Evolutionary conservation across 2,113 vertebrate species (phyloP), one percentile per base, ranked within the genome.

Genomic region (Etheostoma cragini): DNA sequence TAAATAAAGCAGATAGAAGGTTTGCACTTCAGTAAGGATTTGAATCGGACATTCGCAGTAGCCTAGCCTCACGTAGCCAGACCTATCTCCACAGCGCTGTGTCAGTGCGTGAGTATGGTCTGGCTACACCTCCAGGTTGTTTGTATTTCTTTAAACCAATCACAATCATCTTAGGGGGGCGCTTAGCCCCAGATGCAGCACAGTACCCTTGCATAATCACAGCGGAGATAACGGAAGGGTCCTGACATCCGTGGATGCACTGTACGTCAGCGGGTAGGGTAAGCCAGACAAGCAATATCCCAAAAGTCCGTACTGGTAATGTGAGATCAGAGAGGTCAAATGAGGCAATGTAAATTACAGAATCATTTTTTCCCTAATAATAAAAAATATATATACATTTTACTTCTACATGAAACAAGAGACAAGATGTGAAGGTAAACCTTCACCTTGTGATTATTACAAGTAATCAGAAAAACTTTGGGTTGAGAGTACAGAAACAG

Each of bases 1-100:
- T 81, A 61, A 75, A 71, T 63, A 75, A 38, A 81, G 72, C 46
- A 80, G 33, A 63, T 8, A 46, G n/a, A 47, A 47, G 24, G 30
- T 42, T 78, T 46, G 35, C 57, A 35, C 67, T 22, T 80, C 47
- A 72, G 30, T 56, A 24, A 65, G 47, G 72, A 47, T 52, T 56
- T 60, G 3, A 75, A 56, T 60, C 15, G 49, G 53, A 7, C 16
- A n/a, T 35, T 35, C 46, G 50, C 1, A 38, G 33, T 50, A 45
- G 60, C 14, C 21, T 12, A 42, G 38, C 38, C 38, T 42, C 38
- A 2, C 10, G 1, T 42, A 11, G 10, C 38, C 38, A 42, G 8
- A 11, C 38, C 38, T 42, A 42, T 42, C 38, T 11, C 38, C 38
- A 42, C 38, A 11, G 38, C 38, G 10, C 10, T 42, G 38, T 42